Percentiles rank a stretch among this genome's conserved stretches.
Conservation (phyloP, 2,888 invertebrate genomes). For the Agriopis marginaria region DNA sequence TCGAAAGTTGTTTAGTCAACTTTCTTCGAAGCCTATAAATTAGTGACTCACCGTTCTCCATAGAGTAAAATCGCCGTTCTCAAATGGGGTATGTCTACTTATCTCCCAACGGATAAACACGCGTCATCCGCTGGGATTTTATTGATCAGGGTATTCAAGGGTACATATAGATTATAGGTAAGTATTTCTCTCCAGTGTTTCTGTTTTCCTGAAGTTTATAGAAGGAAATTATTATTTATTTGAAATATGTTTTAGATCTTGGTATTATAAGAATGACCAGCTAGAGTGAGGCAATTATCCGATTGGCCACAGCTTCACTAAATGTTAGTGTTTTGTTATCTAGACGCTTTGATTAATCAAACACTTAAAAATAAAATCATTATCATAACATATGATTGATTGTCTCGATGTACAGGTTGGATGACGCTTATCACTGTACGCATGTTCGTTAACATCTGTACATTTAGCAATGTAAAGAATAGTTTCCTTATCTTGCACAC, state of each 20-base stretch:
- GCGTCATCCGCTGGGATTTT: background rate
- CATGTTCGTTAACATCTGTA: constrained; percentile 14
- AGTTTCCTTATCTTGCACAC: constrained; percentile 26
- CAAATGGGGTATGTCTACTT: background rate
- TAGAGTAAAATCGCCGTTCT: background rate
- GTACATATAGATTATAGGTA: too few relatives aligned
- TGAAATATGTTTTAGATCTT: too few relatives aligned
- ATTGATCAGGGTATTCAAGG: too few relatives aligned
- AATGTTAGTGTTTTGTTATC: background rate
- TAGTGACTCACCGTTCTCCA: constrained; percentile 9
- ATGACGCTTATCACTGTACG: constrained; percentile 17
- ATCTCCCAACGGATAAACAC: too few relatives aligned
- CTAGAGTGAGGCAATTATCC: too few relatives aligned
- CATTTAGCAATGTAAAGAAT: constrained; percentile 28
- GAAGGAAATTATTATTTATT: too few relatives aligned
- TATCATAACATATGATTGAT: constrained; percentile 18
- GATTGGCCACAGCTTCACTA: background rate
- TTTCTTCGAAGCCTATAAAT: constrained; percentile 26
- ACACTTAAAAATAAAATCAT: background rate
- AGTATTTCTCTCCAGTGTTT: too few relatives aligned
- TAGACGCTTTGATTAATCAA: background rate
- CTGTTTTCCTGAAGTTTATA: too few relatives aligned
- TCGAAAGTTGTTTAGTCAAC: constrained; percentile 23
- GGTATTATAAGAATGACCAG: too few relatives aligned
- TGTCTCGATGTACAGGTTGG: constrained; percentile 1